A percentile compares a stretch with the other conserved stretches of the same genome.
Evolutionary conservation across 2,888 invertebrate genomes (phyloP).

Genomic region (Andricus quercusramuli): DNA sequence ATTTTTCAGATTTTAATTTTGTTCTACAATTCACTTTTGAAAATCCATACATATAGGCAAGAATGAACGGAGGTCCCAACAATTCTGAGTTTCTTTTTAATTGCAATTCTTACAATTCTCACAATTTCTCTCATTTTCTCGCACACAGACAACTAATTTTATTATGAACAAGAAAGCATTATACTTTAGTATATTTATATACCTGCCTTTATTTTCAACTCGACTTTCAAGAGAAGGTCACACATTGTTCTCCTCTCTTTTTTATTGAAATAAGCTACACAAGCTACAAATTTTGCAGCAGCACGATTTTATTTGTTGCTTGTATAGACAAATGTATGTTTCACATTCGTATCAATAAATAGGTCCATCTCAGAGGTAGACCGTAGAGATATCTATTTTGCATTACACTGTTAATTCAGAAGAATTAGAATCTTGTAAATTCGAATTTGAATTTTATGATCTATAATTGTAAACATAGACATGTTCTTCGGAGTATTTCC

Average conservation of each 20-base stretch:
- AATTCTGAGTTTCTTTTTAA: too few species aligned
- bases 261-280: not conserved
- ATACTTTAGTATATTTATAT: not conserved
- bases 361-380: not conserved
- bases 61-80: too few species aligned
- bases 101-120: not conserved
- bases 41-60: too few species aligned
- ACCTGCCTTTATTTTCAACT: not conserved
- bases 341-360: not conserved
- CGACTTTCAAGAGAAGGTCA: not conserved
- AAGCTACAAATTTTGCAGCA: not conserved
- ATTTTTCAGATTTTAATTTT: too few species aligned
- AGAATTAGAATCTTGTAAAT: constrained; percentile 26
- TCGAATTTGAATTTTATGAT: constrained; percentile 2
- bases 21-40: too few species aligned
- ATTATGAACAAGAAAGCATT: not conserved
- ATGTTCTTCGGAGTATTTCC: not conserved
- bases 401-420: not conserved
- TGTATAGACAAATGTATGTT: constrained; percentile 7
- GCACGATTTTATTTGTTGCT: not conserved
- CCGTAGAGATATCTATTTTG: not conserved
- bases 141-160: not conserved
- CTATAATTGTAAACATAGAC: constrained; percentile 8
- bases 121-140: not conserved
- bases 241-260: not conserved